Evolutionary conservation across 2,113 vertebrate species (phyloP).

Genomic region (Cynoglossus semilaevis): DNA sequence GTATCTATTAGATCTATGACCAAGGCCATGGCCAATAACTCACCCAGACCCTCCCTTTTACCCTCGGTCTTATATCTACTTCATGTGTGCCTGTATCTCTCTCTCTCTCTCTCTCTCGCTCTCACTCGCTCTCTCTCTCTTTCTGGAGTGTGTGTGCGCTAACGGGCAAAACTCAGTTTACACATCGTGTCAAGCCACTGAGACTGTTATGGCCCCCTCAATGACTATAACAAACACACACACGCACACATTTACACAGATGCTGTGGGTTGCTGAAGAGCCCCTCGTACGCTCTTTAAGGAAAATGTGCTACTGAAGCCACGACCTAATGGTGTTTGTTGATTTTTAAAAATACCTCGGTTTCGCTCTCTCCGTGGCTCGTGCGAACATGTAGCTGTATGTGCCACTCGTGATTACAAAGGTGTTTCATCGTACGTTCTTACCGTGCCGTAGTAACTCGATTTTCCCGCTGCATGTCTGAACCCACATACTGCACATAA

Average conservation of each 20-base stretch:
- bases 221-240: conserved; percentile 43
- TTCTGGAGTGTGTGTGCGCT: conserved; percentile 1
- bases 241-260: conserved; percentile 26
- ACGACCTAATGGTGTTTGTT: conserved; percentile 50
- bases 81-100: conserved; percentile 13
- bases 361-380: conserved; percentile 2
- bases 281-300: conserved; percentile 49
- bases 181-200: conserved; percentile 46
- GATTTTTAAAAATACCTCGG: conserved; percentile 30
- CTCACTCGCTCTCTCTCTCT: not conserved
- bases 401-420: conserved; percentile 61
- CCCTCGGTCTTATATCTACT: conserved; percentile 49
- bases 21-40: conserved; percentile 58
- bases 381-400: conserved; percentile 15
- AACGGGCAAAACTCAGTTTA: too few species aligned
- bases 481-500: too few species aligned
- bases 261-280: conserved; percentile 47
- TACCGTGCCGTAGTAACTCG: too few species aligned
- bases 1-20: conserved; percentile 58
- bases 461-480: too few species aligned
- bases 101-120: not conserved
- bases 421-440: conserved; percentile 39
- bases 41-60: conserved; percentile 44
- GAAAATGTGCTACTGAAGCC: conserved; percentile 64
- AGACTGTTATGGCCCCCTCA: conserved; percentile 56